Conservation (phyloP, 2,888 invertebrate species). For the Drosophila fungiperda region DNA sequence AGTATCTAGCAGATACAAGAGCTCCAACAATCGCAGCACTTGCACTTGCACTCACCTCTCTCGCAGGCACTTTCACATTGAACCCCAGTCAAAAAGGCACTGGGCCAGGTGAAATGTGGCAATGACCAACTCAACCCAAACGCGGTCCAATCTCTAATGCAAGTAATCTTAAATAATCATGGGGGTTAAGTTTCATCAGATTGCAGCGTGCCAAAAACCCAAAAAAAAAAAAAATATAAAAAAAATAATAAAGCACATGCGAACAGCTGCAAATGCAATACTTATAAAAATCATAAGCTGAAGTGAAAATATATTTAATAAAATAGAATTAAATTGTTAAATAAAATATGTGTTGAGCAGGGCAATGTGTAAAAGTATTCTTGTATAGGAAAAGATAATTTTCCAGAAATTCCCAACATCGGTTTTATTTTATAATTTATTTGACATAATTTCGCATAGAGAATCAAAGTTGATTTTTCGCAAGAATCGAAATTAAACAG, state of each 20-base stretch:
- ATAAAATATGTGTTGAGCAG: background rate
- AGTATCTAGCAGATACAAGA: conserved; percentile 22
- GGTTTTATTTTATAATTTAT: background rate
- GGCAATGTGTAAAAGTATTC: background rate
- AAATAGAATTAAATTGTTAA: background rate
- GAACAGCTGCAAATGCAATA: conserved; percentile 26
- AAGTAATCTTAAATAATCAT: conserved; percentile 56
- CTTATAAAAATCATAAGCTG: background rate
- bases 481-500: no score
- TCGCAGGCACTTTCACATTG: conserved; percentile 63
- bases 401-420: background rate
- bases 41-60: conserved; percentile 10
- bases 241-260: conserved; percentile 12
- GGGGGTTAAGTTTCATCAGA: conserved; percentile 57
- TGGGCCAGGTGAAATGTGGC: conserved; percentile 61
- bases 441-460: no score
- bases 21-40: conserved; percentile 3
- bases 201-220: background rate
- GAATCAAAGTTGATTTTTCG: no score
- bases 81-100: conserved; percentile 52
- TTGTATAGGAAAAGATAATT: background rate
- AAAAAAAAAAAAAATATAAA: background rate
- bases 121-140: conserved; percentile 35
- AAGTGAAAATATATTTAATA: background rate
- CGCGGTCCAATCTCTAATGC: conserved; percentile 29